Evolutionary conservation across 2,888 invertebrate genomes (phyloP).

Genomic region (Oeneis ivallda): DNA sequence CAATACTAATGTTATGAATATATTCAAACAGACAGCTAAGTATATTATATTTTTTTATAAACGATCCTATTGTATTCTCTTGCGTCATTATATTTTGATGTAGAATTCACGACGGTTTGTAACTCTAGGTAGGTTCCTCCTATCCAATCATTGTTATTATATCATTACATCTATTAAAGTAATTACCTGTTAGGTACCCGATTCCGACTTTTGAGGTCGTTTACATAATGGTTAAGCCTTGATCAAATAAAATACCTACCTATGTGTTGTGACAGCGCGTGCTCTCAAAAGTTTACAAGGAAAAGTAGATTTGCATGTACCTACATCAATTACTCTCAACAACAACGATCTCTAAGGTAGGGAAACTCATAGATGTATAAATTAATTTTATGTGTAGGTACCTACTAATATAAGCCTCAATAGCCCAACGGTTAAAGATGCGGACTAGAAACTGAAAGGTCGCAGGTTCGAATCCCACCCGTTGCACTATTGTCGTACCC

Average conservation of each 20-base stretch:
- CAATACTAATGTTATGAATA: too few species aligned
- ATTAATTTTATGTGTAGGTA: too few species aligned
- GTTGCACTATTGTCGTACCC: too few species aligned
- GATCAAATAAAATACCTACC: not conserved
- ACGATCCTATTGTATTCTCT: conserved; percentile 1
- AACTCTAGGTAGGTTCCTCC: not conserved
- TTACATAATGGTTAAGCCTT: not conserved
- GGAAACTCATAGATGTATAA: too few species aligned
- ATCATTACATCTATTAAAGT: conserved; percentile 1
- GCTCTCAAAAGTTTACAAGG: not conserved
- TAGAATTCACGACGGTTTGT: not conserved
- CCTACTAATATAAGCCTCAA: too few species aligned
- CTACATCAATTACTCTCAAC: too few species aligned
- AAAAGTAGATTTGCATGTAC: not conserved
- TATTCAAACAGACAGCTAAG: too few species aligned
- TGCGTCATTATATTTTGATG: conserved; percentile 5
- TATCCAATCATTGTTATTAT: not conserved
- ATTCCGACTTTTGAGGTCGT: conserved; percentile 15
- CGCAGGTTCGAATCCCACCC: too few species aligned
- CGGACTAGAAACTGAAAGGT: too few species aligned
- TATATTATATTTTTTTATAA: not conserved
- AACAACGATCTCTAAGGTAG: too few species aligned
- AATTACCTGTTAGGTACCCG: conserved; percentile 2
- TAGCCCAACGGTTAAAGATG: too few species aligned
- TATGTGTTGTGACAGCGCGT: not conserved